These are phyloP conservation scores for Chrysina gloriosa DNA, from an alignment of 2,888 invertebrate species.

Conservation along the genomic window DNA sequence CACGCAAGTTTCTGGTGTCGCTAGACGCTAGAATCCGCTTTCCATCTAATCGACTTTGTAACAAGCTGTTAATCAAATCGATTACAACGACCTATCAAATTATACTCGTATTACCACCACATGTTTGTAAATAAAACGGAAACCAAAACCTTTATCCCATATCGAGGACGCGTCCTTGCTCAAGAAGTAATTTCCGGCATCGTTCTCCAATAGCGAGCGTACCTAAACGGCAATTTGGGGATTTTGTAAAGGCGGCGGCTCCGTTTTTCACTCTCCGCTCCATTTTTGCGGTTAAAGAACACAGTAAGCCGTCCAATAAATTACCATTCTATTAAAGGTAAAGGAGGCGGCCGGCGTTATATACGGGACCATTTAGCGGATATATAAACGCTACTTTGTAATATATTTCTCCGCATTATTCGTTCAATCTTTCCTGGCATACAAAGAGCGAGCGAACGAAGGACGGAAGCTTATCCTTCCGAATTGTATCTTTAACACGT, in stretches of 20 bases:
- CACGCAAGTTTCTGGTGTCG: too few relatives aligned
- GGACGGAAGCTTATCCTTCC: neutral
- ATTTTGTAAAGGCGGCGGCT: neutral
- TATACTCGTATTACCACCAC: too few relatives aligned
- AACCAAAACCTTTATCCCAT: too few relatives aligned
- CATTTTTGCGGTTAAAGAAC: slow-evolving; percentile 30
- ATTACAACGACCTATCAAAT: too few relatives aligned
- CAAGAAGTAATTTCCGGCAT: too few relatives aligned
- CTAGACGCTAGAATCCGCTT: too few relatives aligned
- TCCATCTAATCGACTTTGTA: too few relatives aligned
- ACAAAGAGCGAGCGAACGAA: neutral
- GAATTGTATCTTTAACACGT: slow-evolving; percentile 21
- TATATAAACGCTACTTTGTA: slow-evolving; percentile 38
- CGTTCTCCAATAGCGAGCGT: neutral
- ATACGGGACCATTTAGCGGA: slow-evolving; percentile 39
- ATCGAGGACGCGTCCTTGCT: too few relatives aligned
- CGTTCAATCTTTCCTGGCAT: slow-evolving; percentile 30
- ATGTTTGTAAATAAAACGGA: too few relatives aligned
- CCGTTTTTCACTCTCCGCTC: slow-evolving; percentile 13
- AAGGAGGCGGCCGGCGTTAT: slow-evolving; percentile 24
- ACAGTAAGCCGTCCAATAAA: slow-evolving; percentile 38
- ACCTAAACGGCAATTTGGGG: slow-evolving; percentile 11
- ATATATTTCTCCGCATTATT: slow-evolving; percentile 34
- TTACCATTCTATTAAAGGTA: slow-evolving; percentile 44
- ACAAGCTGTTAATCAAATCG: too few relatives aligned